Evolutionary conservation across 2,797 vertebrate genomes (phyloP).

Genomic region (Eptatretus atami): DNA sequence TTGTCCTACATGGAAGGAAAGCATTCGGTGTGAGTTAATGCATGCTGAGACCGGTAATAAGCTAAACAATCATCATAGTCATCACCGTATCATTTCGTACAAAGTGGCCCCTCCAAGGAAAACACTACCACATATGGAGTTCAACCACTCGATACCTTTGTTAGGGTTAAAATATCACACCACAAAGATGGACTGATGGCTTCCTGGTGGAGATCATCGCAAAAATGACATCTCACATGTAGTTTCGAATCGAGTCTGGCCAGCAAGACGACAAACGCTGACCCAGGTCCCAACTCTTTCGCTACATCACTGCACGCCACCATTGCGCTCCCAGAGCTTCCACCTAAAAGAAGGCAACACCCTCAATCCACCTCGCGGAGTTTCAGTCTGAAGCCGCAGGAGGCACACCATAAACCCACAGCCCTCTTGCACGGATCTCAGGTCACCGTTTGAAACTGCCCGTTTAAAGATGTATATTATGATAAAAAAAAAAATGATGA

Average conservation of each 20-base stretch:
- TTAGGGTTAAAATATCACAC: too few relatives aligned
- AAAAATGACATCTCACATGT: constrained; percentile 37
- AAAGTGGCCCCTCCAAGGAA: too few relatives aligned
- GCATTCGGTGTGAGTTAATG: too few relatives aligned
- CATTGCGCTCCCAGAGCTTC: constrained; percentile 65
- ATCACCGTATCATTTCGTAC: not conserved
- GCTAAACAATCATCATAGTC: not conserved
- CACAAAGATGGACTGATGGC: not conserved
- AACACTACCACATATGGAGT: too few relatives aligned
- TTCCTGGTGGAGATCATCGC: constrained; percentile 6
- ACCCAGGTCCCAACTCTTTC: constrained; percentile 42
- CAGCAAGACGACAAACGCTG: constrained; percentile 70
- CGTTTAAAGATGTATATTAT: too few relatives aligned
- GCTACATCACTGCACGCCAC: constrained; percentile 36
- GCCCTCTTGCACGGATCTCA: too few relatives aligned
- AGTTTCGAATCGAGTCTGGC: constrained; percentile 86
- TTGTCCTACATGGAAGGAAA: constrained; percentile 26
- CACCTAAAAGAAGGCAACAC: constrained; percentile 23
- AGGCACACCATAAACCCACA: too few relatives aligned
- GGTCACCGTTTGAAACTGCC: too few relatives aligned
- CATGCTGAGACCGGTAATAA: not conserved
- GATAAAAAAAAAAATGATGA: too few relatives aligned
- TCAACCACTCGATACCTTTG: too few relatives aligned
- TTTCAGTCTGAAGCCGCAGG: too few relatives aligned
- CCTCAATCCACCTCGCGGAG: not conserved